Base-by-base conservation (phyloP, 2,113 vertebrate species). In the Tautogolabrus adspersus region DNA sequence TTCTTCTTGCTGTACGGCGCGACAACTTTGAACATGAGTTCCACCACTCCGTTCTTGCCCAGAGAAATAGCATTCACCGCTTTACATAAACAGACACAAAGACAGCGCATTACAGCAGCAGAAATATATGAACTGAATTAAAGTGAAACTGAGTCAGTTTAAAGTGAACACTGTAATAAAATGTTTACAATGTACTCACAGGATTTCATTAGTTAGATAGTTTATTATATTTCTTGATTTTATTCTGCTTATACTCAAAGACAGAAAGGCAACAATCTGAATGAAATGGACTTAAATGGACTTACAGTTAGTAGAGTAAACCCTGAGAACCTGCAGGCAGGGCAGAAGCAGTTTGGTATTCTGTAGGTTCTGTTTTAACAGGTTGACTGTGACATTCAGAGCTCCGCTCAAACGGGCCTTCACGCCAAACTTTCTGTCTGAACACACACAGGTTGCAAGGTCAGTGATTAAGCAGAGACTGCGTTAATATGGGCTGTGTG, bases 401-500 rank as follows among this genome's bases (percentile, higher is more conserved):
- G 95, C 94, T 64, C 98, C 97, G 61, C 92, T 98, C 89, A 99
- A 91, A 91, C 98, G 96, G 9, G 97, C 96, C 91, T 98, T 99
- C 89, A 97, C 87, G 61, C 97, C 97, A 94, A 99, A 98, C 88
- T 98, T 99, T 87, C 95, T 98, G 92, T 99, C 98, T 99, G 88
- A 81, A 87, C 70, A 79, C 72, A 88, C 30, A 81, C 68, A 90
- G 13, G 22, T 21, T 62, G 30, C 2, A 59, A 65, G 8, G 49
- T 85, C 38, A 82, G 18, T 51, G 47, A 19, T 2, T 19, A 49
- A 1, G 6, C 47, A 18, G 47, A 18, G 15, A 18, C 3, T 49
- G 16, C 5, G 1, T 18, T 18, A 18, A 49, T 18, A 49, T 8
- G 18, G 15, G 18, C 47, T 18, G 3, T 49, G 3, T 49, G 46